A percentile compares a stretch with the other conserved stretches of the same genome.
Evolutionary conservation across 2,113 vertebrate genomes (phyloP).

Genomic region (Rana temporaria): DNA sequence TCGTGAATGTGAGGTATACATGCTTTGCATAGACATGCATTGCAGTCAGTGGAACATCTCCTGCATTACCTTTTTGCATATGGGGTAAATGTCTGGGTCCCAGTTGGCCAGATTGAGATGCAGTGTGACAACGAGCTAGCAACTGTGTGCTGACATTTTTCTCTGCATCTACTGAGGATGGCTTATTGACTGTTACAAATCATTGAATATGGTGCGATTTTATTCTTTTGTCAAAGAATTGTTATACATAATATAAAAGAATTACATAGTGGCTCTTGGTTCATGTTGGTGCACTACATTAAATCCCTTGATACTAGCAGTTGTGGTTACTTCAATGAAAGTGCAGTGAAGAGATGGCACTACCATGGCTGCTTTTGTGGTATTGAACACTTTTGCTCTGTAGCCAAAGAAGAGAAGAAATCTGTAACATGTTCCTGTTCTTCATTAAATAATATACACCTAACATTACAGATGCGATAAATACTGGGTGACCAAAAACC

Average conservation of each 20-base stretch:
- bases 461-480: too few species aligned
- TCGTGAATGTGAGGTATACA: conserved; percentile 27
- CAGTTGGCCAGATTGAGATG: conserved; percentile 73
- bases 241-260: neutral
- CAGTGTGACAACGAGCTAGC: conserved; percentile 68
- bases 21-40: conserved; percentile 48
- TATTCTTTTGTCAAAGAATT: neutral
- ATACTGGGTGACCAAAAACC: neutral
- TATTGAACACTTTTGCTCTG: too few species aligned
- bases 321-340: neutral
- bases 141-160: conserved; percentile 68
- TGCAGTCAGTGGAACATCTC: neutral
- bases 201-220: conserved; percentile 45
- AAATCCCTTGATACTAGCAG: neutral
- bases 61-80: conserved; percentile 61
- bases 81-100: conserved; percentile 69
- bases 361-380: neutral
- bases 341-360: neutral
- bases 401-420: too few species aligned
- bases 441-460: too few species aligned
- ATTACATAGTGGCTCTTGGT: neutral
- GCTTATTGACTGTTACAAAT: conserved; percentile 59
- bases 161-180: conserved; percentile 51
- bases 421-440: too few species aligned
- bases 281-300: neutral